A percentile compares a stretch with the other conserved stretches of the same genome.
Conservation (phyloP, 1,140 invertebrate genomes). For the Tetramorium parvispinum region DNA sequence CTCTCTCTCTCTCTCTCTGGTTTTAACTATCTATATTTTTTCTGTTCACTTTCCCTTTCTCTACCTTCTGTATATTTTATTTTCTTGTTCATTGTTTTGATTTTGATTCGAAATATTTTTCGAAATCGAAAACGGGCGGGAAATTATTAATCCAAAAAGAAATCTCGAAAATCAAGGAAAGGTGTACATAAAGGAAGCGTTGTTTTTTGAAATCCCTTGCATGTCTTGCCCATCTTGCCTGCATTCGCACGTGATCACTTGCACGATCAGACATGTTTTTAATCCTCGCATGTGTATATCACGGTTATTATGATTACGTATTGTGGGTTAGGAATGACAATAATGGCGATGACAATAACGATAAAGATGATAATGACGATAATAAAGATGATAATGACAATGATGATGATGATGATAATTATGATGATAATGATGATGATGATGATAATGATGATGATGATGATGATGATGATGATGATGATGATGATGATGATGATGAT, state of each 20-base stretch:
- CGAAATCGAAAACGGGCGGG: conserved; percentile 8
- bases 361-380: conserved; percentile 2
- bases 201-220: conserved; percentile 70
- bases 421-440: background rate
- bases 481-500: background rate
- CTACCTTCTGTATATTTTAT: background rate
- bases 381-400: background rate
- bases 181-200: conserved; percentile 64
- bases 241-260: conserved; percentile 78
- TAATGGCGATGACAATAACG: conserved; percentile 15
- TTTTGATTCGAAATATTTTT: conserved; percentile 15
- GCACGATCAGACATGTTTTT: conserved; percentile 74
- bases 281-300: conserved; percentile 73
- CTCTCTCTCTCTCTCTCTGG: conserved; percentile 34
- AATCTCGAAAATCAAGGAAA: conserved; percentile 4
- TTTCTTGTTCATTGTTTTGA: conserved; percentile 51
- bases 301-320: conserved; percentile 63
- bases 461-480: background rate
- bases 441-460: conserved; percentile 1
- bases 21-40: conserved; percentile 6
- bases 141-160: conserved; percentile 29
- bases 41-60: conserved; percentile 11
- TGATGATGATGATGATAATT: conserved; percentile 1
- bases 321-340: conserved; percentile 32
- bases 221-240: conserved; percentile 66